A percentile compares a stretch with the other conserved stretches of the same genome.
Conservation (phyloP, 1,140 invertebrate genomes). For the Colletes gigas region DNA sequence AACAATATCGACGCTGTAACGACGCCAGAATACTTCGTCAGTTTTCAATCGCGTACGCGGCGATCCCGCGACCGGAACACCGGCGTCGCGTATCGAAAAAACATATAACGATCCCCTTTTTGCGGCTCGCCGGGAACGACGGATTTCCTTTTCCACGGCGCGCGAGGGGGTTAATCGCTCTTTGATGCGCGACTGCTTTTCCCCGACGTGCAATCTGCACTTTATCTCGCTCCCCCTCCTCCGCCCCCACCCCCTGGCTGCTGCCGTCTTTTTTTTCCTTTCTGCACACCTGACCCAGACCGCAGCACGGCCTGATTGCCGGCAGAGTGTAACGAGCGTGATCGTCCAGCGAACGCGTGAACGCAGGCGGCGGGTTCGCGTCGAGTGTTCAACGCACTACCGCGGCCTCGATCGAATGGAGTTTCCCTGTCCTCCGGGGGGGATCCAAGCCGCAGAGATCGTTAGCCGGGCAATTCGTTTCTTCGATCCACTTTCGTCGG, state of each 20-base stretch:
- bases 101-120: slow-evolving; percentile 35
- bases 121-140: slow-evolving; percentile 2
- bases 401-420: slow-evolving; percentile 21
- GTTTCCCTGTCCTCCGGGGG: slow-evolving; percentile 28
- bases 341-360: slow-evolving; percentile 26
- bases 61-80: not conserved
- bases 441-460: slow-evolving; percentile 14
- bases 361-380: slow-evolving; percentile 12
- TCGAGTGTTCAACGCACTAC: slow-evolving; percentile 16
- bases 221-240: not conserved
- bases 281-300: slow-evolving; percentile 15
- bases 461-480: slow-evolving; percentile 20
- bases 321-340: slow-evolving; percentile 16
- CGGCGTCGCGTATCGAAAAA: not conserved
- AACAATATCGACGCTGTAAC: slow-evolving; percentile 28
- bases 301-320: slow-evolving; percentile 35
- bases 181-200: slow-evolving; percentile 48
- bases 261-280: not conserved
- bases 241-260: too few species aligned
- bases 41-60: slow-evolving; percentile 30
- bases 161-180: slow-evolving; percentile 33
- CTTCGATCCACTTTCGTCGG: not conserved
- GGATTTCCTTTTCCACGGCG: slow-evolving; percentile 17
- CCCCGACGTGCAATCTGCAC: slow-evolving; percentile 43
- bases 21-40: not conserved